Evolutionary conservation across 2,113 vertebrate species (phyloP).

Genomic region (Ceyx melanurus): DNA sequence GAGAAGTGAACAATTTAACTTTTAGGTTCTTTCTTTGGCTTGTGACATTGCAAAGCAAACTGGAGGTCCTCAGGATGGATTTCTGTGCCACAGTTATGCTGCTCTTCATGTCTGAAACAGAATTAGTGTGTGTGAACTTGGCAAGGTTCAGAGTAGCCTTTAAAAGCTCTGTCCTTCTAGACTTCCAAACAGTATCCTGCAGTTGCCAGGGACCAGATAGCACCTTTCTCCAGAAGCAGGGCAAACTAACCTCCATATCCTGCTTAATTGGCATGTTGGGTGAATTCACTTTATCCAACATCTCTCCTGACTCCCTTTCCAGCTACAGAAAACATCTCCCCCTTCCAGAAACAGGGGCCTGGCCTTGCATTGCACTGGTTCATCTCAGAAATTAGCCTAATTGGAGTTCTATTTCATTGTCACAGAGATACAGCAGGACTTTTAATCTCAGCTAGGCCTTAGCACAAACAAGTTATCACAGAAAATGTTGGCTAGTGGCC

Average conservation of each 20-base stretch:
- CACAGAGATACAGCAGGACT: neutral
- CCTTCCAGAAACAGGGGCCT: neutral
- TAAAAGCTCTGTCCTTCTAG: neutral
- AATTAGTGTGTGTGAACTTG: neutral
- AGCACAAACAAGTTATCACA: neutral
- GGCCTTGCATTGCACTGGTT: neutral
- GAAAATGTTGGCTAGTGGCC: neutral
- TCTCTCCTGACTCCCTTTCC: neutral
- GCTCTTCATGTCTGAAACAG: neutral
- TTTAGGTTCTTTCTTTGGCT: neutral
- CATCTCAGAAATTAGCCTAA: neutral
- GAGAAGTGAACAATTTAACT: neutral
- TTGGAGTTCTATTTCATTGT: neutral
- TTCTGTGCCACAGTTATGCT: neutral
- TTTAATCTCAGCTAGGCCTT: neutral
- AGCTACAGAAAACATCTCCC: neutral
- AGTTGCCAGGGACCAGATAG: neutral
- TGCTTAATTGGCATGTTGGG: neutral
- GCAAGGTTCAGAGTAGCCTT: neutral
- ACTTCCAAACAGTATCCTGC: neutral
- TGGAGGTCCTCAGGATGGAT: neutral
- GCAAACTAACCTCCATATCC: neutral
- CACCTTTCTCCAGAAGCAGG: neutral
- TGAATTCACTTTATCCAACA: neutral
- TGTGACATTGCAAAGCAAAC: neutral